phyloP scores from a whole-genome alignment of 2,113 vertebrate species.

The Grammomys dolichurus region DNA sequence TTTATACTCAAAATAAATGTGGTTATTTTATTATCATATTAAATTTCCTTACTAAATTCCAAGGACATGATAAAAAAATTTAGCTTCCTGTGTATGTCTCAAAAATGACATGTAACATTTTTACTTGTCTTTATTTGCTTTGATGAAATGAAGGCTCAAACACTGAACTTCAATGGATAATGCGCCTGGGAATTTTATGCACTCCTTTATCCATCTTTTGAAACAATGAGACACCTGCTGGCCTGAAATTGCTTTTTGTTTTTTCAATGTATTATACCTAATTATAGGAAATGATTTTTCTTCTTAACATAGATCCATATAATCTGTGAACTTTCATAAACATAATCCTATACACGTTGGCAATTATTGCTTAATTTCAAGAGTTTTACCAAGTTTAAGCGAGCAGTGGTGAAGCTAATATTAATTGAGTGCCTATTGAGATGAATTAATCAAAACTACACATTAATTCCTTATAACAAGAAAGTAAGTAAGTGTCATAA shows the following conservation, averaged over 20 bases:
- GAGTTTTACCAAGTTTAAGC: not conserved
- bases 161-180: not conserved
- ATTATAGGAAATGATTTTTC: not conserved
- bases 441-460: not conserved
- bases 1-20: not conserved
- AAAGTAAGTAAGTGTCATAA: not conserved
- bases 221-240: not conserved
- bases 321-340: not conserved
- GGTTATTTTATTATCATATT: not conserved
- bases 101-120: not conserved
- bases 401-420: not conserved
- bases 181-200: conserved; percentile 3
- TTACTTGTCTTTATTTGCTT: conserved; percentile 18
- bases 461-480: conserved; percentile 26
- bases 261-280: not conserved
- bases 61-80: not conserved
- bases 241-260: not conserved
- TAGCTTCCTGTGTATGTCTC: not conserved
- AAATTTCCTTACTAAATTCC: not conserved
- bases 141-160: conserved; percentile 46
- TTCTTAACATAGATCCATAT: not conserved
- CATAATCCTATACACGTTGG: not conserved
- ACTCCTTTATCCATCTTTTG: not conserved
- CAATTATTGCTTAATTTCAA: not conserved
- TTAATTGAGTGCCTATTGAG: not conserved